Conservation (phyloP, 2,113 vertebrate genomes). For the Acanthisitta chloris region DNA sequence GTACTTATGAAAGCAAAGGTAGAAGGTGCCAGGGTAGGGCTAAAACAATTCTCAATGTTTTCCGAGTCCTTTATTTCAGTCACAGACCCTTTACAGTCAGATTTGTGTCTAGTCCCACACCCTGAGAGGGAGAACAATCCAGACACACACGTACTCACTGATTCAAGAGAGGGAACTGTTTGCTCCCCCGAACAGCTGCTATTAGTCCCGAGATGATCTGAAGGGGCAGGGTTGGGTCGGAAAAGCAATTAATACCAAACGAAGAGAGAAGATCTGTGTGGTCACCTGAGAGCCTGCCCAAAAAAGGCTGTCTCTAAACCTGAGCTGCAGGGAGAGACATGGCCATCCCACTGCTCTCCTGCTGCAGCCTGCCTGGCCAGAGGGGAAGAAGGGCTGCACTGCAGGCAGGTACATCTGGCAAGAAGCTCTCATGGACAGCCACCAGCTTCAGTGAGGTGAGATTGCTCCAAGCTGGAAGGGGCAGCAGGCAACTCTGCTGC, state of each 20-base stretch:
- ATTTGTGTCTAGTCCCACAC: background rate
- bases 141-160: background rate
- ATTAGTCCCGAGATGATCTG: background rate
- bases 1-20: background rate
- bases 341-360: accelerated
- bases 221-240: background rate
- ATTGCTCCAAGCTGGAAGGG: accelerated
- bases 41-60: background rate
- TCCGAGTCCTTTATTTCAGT: background rate
- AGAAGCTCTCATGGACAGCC: background rate
- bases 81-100: background rate
- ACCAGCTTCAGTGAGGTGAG: background rate
- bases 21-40: background rate
- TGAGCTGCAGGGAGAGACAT: background rate
- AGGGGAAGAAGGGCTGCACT: background rate
- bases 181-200: background rate
- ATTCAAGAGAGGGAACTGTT: background rate
- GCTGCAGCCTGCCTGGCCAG: background rate
- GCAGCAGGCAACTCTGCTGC: background rate
- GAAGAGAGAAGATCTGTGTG: accelerated
- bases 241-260: background rate
- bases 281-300: accelerated
- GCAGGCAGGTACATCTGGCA: background rate
- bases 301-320: background rate
- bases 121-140: accelerated